Evolutionary conservation across 2,113 vertebrate genomes (phyloP), one percentile per base, ranked within the genome.

Genomic region (Dicerorhinus sumatrensis): DNA sequence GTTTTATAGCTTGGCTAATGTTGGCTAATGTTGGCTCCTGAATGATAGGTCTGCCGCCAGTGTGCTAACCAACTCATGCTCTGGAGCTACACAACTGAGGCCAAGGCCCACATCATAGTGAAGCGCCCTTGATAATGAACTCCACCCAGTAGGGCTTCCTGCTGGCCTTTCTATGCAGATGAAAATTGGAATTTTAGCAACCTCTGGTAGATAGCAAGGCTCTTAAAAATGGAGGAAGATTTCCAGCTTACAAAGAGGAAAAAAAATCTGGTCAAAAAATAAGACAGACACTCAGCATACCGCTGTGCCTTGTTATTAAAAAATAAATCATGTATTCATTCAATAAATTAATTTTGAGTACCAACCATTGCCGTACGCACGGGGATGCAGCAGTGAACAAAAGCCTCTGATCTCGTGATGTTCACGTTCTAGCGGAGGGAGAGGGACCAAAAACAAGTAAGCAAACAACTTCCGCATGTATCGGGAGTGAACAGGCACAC

Each of bases 141-240:
- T 62, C 25, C 6, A 82, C 33, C 10, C 33, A 42, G 4, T 2
- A 54, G 51, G 4, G 6, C 29, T 88, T 87, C 81, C 42, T 60
- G 3, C 10, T 91, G 51, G 51, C 60, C 42, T 82, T 69, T 48
- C 75, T 46, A 76, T 4, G 2, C 10, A 69, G 13, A 48, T 81
- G 25, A 97, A 82, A 91, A 86, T 76, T 42, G 67, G 58, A 67
- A 94, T 93, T 81, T 90, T 80, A 93, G 33, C 25, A 89, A 79
- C 18, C 8, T 42, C 48, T 42, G 76, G n/a, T 39, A 82, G 13
- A 76, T 36, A 46, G 63, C 36, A 81, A 91, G 60, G 5, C 29
- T 80, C 48, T 94, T 86, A 56, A 58, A 80, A 58, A 70, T 72
- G 27, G 25, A 90, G 13, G 46, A 81, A 63, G 33, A 58, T 33